Base-by-base conservation (phyloP, 1,140 invertebrate species). In the Doryteuthis pealeii region DNA sequence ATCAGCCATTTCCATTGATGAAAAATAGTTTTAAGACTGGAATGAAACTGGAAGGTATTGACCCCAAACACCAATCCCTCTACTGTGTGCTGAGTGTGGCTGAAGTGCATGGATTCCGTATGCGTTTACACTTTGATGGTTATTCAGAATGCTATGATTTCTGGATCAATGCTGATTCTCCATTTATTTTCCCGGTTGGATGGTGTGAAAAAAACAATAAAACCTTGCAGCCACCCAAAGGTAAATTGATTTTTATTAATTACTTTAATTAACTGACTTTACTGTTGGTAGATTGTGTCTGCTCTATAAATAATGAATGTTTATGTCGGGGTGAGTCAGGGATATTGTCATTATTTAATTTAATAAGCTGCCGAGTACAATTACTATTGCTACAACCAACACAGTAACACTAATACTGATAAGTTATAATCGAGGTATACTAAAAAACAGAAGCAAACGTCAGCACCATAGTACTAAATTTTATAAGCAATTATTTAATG, bases 31-130 rank as follows among this genome's bases (percentile, higher is more conserved):
- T 97, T 86, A 93, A 93, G 82, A 90, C 93, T 71, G 95, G 95
- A 15, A 96, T 97, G 95, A 95, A 95, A 83, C 83, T 98, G 70
- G 96, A 98, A 90, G 96, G 94, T 0, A 95, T 97, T 75, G 96
- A 99, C 89, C 96, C 95, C 0, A 92, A 93, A 80, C 94, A 96
- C 87, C 95, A 95, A 71, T 93, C 93, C 0, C 87, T 94, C 68
- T 96, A 96, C 84, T 96, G 95, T 87, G 95, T 96, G 32, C 90
- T 96, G 32, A 93, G 92, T 26, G 93, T 98, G 26, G 92, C 92
- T 0, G 95, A 97, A 88, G 91, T 95, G 67, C 91, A 82, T 78
- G 91, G 90, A 77, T 87, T 93, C 84, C 90, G 96, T 45, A 89
- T 98, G 80, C 90, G 95, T 73, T 88, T 98, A 6, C 94, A 96